Base-by-base conservation (phyloP, 2,888 invertebrate genomes). In the Brenthis ino region DNA sequence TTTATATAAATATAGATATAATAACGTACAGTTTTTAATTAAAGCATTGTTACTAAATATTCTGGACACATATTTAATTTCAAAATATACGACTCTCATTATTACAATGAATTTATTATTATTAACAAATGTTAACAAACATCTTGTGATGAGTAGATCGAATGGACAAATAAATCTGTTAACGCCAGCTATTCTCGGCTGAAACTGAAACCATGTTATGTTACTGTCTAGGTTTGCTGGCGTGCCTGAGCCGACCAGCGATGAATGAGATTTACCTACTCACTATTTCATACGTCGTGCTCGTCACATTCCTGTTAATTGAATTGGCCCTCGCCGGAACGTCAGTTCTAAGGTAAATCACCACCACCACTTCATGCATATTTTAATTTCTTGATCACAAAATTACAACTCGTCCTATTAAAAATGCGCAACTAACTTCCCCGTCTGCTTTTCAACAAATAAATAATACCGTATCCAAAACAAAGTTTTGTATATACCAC, bases 201-300 rank as follows among this genome's bases (percentile, higher is more conserved):
- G 37, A 43, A 43, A 11, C 8, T 43, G 37, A 43, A 11, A 43
- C 37, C 2, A 14, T 47, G 37, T n/a, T 20, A 12, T 16, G 47
- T 57, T 37, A 55, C 61, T 47, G n/a, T 13, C n/a, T 93, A 96
- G 97, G 95, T 80, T 89, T 97, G 64, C 92, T 97, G 75, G 95
- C 95, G 61, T 95, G 96, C 77, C 94, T 97, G 73, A 95, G 96
- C 68, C 95, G 97, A 73, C 97, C 97, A 37, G 96, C 97, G 14
- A 96, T 98, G 94, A 98, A 97, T 87, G 97, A 98, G 87, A 96
- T 98, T 74, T 96, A 97, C 88, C 94, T 98, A 65, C 95, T 97
- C 65, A 95, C 96, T 72, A 95, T 98, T 71, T 97, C 97, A 24
- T 97, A 97, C 85, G 95, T 97, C 72, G 95, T 98, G 66, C 93